A percentile compares a stretch with the other conserved stretches of the same genome.
Evolutionary conservation across 35 echinoderm and acorn worm species (phyloP).

Genomic region (Chiridota heheva): DNA sequence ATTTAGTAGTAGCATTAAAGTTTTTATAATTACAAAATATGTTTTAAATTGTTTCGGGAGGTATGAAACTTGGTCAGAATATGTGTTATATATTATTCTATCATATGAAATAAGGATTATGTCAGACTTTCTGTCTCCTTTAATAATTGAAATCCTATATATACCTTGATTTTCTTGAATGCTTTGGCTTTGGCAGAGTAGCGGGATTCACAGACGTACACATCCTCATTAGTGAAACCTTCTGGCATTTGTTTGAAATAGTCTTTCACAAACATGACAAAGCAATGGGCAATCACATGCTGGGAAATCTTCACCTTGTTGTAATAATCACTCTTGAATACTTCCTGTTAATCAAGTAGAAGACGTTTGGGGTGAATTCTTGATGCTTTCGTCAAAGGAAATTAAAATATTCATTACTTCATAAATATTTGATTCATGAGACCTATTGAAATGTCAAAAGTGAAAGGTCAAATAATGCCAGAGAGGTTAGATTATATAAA

Average conservation of each 20-base stretch:
- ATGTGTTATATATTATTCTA: too few relatives aligned
- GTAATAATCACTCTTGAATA: conserved; percentile 99
- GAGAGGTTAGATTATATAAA: too few relatives aligned
- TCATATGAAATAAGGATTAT: too few relatives aligned
- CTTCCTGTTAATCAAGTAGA: conserved; percentile 61
- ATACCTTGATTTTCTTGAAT: conserved; percentile 99
- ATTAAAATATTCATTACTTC: background rate
- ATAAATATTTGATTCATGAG: too few relatives aligned
- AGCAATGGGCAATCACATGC: conserved; percentile 87
- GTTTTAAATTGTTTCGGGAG: too few relatives aligned
- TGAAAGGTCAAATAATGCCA: too few relatives aligned
- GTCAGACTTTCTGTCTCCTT: too few relatives aligned
- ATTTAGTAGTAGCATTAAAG: too few relatives aligned
- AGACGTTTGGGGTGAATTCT: background rate
- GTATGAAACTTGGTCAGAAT: too few relatives aligned
- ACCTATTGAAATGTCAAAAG: too few relatives aligned
- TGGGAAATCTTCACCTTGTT: conserved; percentile 97
- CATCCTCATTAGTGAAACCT: conserved; percentile 86
- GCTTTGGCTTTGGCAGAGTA: conserved; percentile 98
- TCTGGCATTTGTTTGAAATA: conserved; percentile 99
- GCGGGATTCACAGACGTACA: conserved; percentile 92
- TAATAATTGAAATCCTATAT: background rate
- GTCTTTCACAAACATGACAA: conserved; percentile 98
- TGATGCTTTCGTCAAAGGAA: background rate
- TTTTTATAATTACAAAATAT: too few relatives aligned